A percentile compares a stretch with the other conserved stretches of the same genome.
phyloP scores from a whole-genome alignment of 2,888 invertebrate species.

The Petrolisthes manimaculis region DNA sequence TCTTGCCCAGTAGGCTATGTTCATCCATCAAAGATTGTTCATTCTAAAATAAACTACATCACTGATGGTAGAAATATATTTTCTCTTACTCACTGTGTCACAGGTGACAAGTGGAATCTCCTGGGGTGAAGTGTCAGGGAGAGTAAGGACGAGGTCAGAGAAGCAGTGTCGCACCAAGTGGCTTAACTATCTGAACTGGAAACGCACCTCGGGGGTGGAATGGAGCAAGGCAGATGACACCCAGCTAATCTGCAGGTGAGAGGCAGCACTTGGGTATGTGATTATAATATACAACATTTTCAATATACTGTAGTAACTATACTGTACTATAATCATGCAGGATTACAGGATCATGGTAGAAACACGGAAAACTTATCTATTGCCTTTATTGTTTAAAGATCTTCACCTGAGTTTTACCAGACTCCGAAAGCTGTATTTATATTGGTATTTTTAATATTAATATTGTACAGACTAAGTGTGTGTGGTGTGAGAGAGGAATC shows the following conservation, averaged over 20 bases:
- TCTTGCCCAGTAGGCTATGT: too few relatives aligned
- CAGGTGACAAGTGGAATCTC: slow-evolving; percentile 58
- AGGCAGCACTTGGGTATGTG: too few relatives aligned
- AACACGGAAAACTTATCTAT: too few relatives aligned
- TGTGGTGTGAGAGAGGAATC: slow-evolving; percentile 70
- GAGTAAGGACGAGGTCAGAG: slow-evolving; percentile 71
- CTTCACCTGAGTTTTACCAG: too few relatives aligned
- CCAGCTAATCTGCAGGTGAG: slow-evolving; percentile 70
- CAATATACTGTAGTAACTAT: too few relatives aligned
- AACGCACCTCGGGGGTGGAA: slow-evolving; percentile 71
- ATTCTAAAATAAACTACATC: too few relatives aligned
- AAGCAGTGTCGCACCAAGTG: slow-evolving; percentile 73
- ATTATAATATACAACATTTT: too few relatives aligned
- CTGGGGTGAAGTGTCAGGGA: slow-evolving; percentile 51
- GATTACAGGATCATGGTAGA: too few relatives aligned
- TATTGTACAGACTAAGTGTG: slow-evolving; percentile 68
- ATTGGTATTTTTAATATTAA: slow-evolving; percentile 12
- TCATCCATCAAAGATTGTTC: too few relatives aligned
- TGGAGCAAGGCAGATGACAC: slow-evolving; percentile 72
- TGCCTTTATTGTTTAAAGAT: too few relatives aligned
- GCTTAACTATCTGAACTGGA: slow-evolving; percentile 73
- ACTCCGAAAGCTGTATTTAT: background rate
- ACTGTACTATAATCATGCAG: background rate
- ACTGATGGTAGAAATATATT: background rate
- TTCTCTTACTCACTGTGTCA: background rate